Evolutionary conservation across 2,797 vertebrate genomes (phyloP).

Genomic region (Falco berigora): DNA sequence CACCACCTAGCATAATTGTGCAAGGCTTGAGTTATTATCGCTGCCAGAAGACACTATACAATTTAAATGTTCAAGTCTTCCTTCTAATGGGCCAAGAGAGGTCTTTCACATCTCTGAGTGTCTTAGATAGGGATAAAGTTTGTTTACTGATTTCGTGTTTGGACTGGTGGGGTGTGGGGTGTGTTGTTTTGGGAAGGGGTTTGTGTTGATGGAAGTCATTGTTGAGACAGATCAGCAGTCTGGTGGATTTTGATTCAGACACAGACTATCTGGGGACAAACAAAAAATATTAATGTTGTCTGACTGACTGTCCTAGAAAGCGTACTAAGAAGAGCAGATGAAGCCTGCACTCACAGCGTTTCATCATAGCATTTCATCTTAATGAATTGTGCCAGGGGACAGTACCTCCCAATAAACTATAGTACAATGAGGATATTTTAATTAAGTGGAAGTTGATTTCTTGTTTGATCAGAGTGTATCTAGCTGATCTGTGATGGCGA

Average conservation of each 20-base stretch:
- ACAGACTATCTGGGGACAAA: neutral
- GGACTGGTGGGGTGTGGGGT: fast-evolving
- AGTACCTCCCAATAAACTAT: neutral
- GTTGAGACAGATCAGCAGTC: neutral
- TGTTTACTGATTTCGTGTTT: neutral
- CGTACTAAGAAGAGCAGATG: neutral
- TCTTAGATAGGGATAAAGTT: neutral
- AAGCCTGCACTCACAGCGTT: neutral
- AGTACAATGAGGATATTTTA: neutral
- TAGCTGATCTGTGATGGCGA: neutral
- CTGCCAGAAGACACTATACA: neutral
- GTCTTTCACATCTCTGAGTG: neutral
- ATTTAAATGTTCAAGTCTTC: neutral
- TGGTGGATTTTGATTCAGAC: neutral
- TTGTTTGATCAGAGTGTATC: conserved; percentile 18
- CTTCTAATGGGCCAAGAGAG: neutral
- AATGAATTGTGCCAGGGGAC: neutral
- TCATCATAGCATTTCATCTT: neutral
- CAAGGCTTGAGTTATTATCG: neutral
- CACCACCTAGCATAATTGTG: neutral
- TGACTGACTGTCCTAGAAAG: neutral
- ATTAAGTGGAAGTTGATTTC: conserved; percentile 32
- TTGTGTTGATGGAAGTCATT: neutral
- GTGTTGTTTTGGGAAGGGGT: neutral
- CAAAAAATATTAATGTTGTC: neutral